These are phyloP conservation scores for Scaptomyza montana DNA, from an alignment of 1,140 invertebrate genomes.

Conservation along the genomic window DNA sequence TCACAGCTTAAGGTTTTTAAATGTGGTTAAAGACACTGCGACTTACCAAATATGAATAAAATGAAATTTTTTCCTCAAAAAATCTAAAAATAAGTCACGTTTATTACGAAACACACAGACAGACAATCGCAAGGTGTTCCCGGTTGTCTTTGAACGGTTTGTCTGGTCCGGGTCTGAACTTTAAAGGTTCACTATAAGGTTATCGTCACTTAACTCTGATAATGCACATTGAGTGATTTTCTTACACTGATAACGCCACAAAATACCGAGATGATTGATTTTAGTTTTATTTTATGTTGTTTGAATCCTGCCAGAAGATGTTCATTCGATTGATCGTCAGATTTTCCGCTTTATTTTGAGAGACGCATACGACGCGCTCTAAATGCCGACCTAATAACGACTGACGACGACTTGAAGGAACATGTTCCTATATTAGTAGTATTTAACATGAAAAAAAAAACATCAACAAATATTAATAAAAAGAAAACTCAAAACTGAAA, in stretches of 20 bases:
- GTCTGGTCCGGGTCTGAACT: slow-evolving; percentile 9
- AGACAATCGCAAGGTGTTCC: slow-evolving; percentile 8
- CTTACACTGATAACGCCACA: slow-evolving; percentile 8
- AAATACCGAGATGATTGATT: slow-evolving; percentile 2
- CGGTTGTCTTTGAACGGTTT: slow-evolving; percentile 27
- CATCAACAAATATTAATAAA: slow-evolving; percentile 20
- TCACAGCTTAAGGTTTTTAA: too few species aligned
- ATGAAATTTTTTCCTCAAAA: neutral
- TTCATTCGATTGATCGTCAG: neutral
- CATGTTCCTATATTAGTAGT: slow-evolving; percentile 45
- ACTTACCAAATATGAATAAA: slow-evolving; percentile 4
- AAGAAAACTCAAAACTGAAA: slow-evolving; percentile 43
- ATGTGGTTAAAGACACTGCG: too few species aligned
- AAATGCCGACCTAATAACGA: slow-evolving; percentile 73
- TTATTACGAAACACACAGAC: neutral
- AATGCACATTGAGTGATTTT: slow-evolving; percentile 26
- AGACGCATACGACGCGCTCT: slow-evolving; percentile 31
- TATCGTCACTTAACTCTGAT: slow-evolving; percentile 46
- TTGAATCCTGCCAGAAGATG: neutral
- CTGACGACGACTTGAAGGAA: slow-evolving; percentile 48
- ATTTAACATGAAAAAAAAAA: slow-evolving; percentile 21
- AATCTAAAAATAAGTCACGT: slow-evolving; percentile 14
- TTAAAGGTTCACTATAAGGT: slow-evolving; percentile 36
- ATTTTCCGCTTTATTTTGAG: slow-evolving; percentile 6
- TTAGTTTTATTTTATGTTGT: neutral